phyloP scores from a whole-genome alignment of 2,113 vertebrate species.

The Xiphophorus couchianus region DNA sequence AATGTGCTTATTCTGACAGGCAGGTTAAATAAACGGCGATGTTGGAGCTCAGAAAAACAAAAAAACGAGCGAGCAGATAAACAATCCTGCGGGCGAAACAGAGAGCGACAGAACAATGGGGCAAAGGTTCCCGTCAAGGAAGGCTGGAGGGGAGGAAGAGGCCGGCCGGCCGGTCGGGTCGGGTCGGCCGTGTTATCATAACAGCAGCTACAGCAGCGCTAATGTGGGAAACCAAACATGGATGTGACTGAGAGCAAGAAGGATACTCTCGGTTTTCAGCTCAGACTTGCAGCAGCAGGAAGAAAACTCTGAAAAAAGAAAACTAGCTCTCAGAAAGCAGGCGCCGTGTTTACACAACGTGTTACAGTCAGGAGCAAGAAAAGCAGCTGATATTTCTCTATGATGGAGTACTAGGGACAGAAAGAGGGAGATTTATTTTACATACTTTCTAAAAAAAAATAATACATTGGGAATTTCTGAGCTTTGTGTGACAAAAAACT shows the following conservation, averaged over 20 bases:
- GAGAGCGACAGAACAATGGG: slow-evolving; percentile 53
- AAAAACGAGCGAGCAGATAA: slow-evolving; percentile 20
- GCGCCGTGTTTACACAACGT: not conserved
- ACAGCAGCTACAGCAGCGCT: slow-evolving; percentile 46
- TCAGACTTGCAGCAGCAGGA: slow-evolving; percentile 11
- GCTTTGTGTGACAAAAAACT: too few species aligned
- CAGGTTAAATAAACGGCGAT: slow-evolving; percentile 45
- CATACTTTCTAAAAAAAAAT: too few species aligned
- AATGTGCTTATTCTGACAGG: slow-evolving; percentile 12
- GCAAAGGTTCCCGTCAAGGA: slow-evolving; percentile 53
- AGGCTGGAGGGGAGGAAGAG: slow-evolving; percentile 55
- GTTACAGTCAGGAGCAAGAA: not conserved
- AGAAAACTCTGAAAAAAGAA: not conserved
- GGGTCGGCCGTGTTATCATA: slow-evolving; percentile 60
- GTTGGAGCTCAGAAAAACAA: not conserved
- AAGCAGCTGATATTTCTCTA: too few species aligned
- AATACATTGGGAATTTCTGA: too few species aligned
- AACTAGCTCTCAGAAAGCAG: not conserved
- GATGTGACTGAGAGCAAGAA: slow-evolving; percentile 19
- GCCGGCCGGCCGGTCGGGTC: slow-evolving; percentile 47
- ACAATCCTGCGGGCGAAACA: slow-evolving; percentile 21
- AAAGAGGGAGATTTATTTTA: too few species aligned
- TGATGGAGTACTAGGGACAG: too few species aligned
- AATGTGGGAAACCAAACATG: slow-evolving; percentile 54
- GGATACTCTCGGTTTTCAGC: not conserved